These are phyloP conservation scores for Temnopleurus reevesii DNA, from an alignment of 53 echinoderm and acorn worm genomes.

Conservation along the genomic window DNA sequence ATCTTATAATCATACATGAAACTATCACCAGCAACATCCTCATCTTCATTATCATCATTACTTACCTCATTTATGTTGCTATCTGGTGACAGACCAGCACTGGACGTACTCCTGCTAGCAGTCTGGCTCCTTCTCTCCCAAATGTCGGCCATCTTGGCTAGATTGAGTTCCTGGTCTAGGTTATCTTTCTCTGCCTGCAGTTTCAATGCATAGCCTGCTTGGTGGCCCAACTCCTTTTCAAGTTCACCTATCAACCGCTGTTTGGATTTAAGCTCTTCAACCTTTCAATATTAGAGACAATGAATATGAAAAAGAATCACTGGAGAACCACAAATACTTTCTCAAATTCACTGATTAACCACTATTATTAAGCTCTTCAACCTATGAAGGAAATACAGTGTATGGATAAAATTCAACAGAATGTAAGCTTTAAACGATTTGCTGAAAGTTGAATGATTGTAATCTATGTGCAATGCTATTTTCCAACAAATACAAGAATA, in stretches of 20 bases:
- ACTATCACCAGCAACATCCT: neutral
- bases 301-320: too few species aligned
- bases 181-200: slow-evolving; percentile 78
- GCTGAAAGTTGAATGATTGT: too few species aligned
- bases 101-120: neutral
- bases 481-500: too few species aligned
- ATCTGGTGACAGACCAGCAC: neutral
- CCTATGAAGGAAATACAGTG: too few species aligned
- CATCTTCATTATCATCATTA: neutral
- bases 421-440: too few species aligned
- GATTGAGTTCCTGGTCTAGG: slow-evolving; percentile 68
- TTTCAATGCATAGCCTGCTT: slow-evolving; percentile 70
- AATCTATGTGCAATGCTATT: too few species aligned
- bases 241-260: slow-evolving; percentile 81
- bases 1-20: too few species aligned
- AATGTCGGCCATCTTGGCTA: slow-evolving; percentile 87
- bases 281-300: neutral
- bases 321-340: too few species aligned
- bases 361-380: too few species aligned
- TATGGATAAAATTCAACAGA: too few species aligned
- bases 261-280: slow-evolving; percentile 88
- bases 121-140: slow-evolving; percentile 77
- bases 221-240: slow-evolving; percentile 87
- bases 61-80: neutral
- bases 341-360: too few species aligned